These are phyloP conservation scores for Capreolus pygargus DNA, from an alignment of 2,113 vertebrate species.

Conservation along the genomic window DNA sequence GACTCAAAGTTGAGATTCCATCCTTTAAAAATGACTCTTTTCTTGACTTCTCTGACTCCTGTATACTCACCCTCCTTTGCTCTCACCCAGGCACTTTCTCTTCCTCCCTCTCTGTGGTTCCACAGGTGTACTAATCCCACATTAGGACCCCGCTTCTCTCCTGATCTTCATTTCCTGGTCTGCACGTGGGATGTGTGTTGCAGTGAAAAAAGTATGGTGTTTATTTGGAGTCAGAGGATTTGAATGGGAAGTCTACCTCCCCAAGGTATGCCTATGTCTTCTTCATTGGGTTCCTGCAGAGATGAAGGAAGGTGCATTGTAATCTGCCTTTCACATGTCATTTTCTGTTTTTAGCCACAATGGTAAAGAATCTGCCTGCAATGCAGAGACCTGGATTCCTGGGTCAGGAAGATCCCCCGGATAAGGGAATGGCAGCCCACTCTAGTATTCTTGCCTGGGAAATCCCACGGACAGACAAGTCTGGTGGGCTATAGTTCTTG, in stretches of 20 bases:
- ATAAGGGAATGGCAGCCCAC: neutral
- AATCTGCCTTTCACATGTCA: neutral
- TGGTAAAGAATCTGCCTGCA: neutral
- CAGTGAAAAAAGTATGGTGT: neutral
- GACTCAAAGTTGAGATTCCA: neutral
- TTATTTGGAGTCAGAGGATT: neutral
- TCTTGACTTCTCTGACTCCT: neutral
- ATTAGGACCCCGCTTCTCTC: neutral
- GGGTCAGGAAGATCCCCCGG: neutral
- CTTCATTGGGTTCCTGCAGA: neutral
- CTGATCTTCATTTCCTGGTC: neutral
- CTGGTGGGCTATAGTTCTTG: neutral
- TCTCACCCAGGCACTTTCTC: neutral
- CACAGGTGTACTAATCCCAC: neutral
- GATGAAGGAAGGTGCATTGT: neutral
- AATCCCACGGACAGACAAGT: neutral
- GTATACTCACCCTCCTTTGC: neutral
- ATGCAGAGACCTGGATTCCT: neutral
- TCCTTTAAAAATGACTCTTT: neutral
- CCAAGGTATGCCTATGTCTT: neutral
- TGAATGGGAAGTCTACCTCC: neutral
- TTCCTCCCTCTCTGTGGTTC: neutral
- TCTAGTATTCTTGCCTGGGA: neutral
- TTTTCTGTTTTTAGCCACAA: neutral
- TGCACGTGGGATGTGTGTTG: fast-evolving